Evolutionary conservation across 1,140 invertebrate species (phyloP).

Genomic region (Pteromalus puparum): DNA sequence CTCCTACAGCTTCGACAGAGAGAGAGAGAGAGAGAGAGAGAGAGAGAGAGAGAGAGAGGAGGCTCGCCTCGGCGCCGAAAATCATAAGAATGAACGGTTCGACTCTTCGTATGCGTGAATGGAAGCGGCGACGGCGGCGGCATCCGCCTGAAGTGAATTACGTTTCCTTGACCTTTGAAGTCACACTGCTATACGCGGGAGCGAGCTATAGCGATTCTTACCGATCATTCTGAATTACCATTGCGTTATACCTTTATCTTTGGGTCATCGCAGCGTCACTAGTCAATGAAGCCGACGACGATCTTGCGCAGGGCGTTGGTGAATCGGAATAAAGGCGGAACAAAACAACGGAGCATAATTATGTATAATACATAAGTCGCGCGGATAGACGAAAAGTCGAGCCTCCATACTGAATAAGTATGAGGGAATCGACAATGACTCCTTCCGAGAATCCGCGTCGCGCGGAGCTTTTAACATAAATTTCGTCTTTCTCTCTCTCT

Average conservation of each 20-base stretch:
- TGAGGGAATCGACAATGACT: conserved; percentile 71
- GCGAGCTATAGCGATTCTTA: not conserved
- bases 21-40: not conserved
- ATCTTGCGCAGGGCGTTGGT: not conserved
- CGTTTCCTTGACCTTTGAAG: not conserved
- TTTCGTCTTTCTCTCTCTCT: conserved; percentile 56
- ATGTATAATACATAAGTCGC: not conserved
- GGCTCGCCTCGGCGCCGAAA: not conserved
- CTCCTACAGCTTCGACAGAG: conserved; percentile 15
- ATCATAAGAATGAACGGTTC: not conserved
- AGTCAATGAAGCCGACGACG: not conserved
- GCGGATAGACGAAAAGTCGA: conserved; percentile 48
- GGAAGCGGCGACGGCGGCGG: not conserved
- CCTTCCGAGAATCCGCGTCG: conserved; percentile 65
- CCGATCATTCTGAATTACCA: not conserved
- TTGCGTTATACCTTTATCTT: conserved; percentile 30
- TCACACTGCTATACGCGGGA: too few relatives aligned
- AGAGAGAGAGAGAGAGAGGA: too few relatives aligned
- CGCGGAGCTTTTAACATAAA: conserved; percentile 67
- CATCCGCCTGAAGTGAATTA: not conserved
- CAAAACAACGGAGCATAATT: not conserved
- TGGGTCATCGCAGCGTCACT: not conserved
- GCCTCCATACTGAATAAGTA: conserved; percentile 61
- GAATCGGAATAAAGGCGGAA: not conserved
- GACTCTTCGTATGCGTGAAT: not conserved